Conservation (phyloP, 2,113 vertebrate genomes). For the Vidua chalybeata region DNA sequence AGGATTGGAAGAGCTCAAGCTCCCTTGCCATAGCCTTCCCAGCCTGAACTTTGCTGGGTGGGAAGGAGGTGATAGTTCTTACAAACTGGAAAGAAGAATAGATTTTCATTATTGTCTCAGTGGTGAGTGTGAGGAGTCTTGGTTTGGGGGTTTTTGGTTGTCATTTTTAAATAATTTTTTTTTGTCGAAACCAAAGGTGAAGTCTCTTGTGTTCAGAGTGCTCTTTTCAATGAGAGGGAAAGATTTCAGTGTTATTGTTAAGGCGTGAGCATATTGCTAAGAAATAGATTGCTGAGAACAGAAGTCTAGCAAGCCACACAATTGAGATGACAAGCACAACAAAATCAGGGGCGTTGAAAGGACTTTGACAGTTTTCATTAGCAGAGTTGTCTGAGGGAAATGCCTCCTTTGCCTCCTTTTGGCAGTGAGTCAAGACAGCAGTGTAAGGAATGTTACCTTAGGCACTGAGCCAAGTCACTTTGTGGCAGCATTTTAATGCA, state of each 20-base stretch:
- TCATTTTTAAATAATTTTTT: accelerated
- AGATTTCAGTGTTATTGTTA: neutral
- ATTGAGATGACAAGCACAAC: constrained; percentile 51
- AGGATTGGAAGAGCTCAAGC: neutral
- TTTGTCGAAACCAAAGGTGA: neutral
- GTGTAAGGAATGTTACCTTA: neutral
- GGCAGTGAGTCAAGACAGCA: constrained; percentile 22
- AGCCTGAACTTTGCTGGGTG: neutral
- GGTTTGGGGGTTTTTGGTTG: no score
- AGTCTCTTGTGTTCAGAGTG: neutral
- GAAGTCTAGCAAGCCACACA: constrained; percentile 3
- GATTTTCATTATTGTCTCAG: neutral
- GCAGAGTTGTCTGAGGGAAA: constrained; percentile 29
- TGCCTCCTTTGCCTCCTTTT: constrained; percentile 5
- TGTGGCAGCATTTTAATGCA: constrained; percentile 19
- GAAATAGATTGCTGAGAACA: neutral
- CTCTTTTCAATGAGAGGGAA: neutral
- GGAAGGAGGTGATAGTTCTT: neutral
- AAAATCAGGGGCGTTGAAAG: constrained; percentile 44
- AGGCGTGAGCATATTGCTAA: neutral
- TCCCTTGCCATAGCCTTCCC: neutral
- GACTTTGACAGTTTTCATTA: constrained; percentile 56
- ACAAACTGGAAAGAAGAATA: neutral
- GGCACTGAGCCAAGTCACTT: constrained; percentile 35
- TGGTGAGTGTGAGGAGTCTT: accelerated